Base-by-base conservation (phyloP, 1,140 invertebrate genomes). In the Neuroterus valhalla region DNA sequence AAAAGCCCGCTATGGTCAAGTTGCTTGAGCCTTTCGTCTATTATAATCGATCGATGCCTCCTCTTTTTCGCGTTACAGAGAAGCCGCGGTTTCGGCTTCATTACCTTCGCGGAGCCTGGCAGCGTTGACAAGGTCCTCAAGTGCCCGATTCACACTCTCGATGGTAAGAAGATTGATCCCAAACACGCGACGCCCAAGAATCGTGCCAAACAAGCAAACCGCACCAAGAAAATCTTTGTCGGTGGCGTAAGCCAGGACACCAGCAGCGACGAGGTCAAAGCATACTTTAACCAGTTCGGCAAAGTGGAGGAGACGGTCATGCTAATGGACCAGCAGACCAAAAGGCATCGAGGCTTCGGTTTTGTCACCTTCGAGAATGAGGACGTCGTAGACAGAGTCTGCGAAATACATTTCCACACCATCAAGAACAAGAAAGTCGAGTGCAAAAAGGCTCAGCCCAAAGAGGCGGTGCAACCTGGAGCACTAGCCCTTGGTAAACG, bases 241-340 rank as follows among this genome's bases (percentile, higher is more conserved):
- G 96, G 96, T 43, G 96, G 96, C 46, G 96, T 98, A 23, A 96
- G 95, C 72, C 96, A 97, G 87, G 96, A 97, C 88, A 97, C 96
- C 0, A 96, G 95, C 38, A 94, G 95, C 68, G 96, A 97, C 52
- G 96, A 98, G 88, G 96, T 98, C 0, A 96, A 96, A 89, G 94
- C 94, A 19, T 97, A 97, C 89, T 98, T 97, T 91, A 94, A 94
- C 80, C 96, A 97, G 89, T 98, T 97, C 87, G 96, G 96, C 14
- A 96, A 96, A 87, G 96, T 97, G 23, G 96, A 97, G 86, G 96
- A 97, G 86, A 96, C 96, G 17, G 96, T 97, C 12, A 97, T 97
- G 96, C 92, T 97, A 78, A 97, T 97, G 96, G 96, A 97, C 88
- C 96, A 97, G 89, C 96, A 97, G 88, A 98, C 96, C 10, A 97